Evolutionary conservation across 1,140 invertebrate species (phyloP).

Genomic region (Caligus rogercresseyi): DNA sequence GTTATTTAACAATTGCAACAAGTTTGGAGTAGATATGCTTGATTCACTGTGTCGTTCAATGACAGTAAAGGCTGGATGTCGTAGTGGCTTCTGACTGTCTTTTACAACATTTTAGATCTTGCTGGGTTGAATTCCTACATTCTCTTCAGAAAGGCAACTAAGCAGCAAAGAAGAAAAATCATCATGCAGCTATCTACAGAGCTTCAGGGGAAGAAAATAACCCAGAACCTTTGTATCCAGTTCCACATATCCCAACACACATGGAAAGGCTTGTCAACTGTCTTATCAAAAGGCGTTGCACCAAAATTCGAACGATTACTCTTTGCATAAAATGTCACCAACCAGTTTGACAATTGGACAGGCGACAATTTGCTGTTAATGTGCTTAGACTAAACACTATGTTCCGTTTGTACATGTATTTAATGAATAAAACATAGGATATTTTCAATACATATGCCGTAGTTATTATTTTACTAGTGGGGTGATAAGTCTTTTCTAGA

Average conservation of each 20-base stretch:
- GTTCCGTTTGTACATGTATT: background rate
- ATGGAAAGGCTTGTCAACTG: background rate
- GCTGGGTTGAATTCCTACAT: background rate
- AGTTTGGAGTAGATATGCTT: background rate
- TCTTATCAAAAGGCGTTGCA: background rate
- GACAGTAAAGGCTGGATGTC: background rate
- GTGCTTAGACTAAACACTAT: background rate
- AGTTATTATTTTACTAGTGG: too few species aligned
- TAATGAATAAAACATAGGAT: background rate
- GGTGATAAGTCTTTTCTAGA: too few species aligned
- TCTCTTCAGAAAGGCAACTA: background rate
- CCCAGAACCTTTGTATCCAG: background rate
- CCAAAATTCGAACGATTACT: background rate
- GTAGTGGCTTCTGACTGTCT: background rate
- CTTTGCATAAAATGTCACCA: background rate
- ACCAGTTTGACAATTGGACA: background rate
- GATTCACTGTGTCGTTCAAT: too few species aligned
- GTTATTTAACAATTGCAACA: too few species aligned
- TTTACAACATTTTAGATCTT: background rate
- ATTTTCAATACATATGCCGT: background rate
- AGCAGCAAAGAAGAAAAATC: background rate
- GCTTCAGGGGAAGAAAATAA: background rate
- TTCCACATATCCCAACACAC: background rate
- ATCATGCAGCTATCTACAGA: too few species aligned
- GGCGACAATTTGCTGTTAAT: too few species aligned